These are phyloP conservation scores for Apis dorsata DNA, from an alignment of 1,140 invertebrate species.

Conservation along the genomic window DNA sequence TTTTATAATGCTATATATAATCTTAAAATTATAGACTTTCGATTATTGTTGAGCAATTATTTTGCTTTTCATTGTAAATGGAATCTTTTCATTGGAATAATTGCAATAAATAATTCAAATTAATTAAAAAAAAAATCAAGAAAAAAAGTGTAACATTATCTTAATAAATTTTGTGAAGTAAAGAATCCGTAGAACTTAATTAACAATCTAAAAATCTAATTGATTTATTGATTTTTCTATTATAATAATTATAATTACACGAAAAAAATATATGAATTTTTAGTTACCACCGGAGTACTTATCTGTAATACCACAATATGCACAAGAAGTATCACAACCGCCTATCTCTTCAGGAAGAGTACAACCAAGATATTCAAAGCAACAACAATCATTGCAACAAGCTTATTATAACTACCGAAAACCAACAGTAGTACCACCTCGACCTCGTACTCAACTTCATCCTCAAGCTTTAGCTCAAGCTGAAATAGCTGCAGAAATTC, in stretches of 20 bases:
- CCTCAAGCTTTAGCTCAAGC: slow-evolving; percentile 72
- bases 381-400: slow-evolving; percentile 75
- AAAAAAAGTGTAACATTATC: too few relatives aligned
- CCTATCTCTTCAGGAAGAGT: slow-evolving; percentile 62
- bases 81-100: too few relatives aligned
- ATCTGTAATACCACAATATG: slow-evolving; percentile 73
- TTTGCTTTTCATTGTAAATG: too few relatives aligned
- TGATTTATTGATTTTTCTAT: background rate
- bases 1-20: too few relatives aligned
- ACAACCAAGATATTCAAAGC: slow-evolving; percentile 71
- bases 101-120: too few relatives aligned
- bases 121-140: too few relatives aligned
- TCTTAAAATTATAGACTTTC: too few relatives aligned
- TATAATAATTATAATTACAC: background rate
- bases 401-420: slow-evolving; percentile 76
- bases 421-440: slow-evolving; percentile 69
- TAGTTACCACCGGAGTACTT: slow-evolving; percentile 77
- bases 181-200: too few relatives aligned
- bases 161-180: too few relatives aligned
- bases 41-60: too few relatives aligned
- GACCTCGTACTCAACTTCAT: slow-evolving; percentile 71
- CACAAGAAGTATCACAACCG: slow-evolving; percentile 61
- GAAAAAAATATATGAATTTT: slow-evolving; percentile 51
- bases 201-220: background rate
- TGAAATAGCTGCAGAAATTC: slow-evolving; percentile 67